These are phyloP conservation scores for Paradoxurus hermaphroditus DNA, from an alignment of 2,113 vertebrate species.

Conservation along the genomic window DNA sequence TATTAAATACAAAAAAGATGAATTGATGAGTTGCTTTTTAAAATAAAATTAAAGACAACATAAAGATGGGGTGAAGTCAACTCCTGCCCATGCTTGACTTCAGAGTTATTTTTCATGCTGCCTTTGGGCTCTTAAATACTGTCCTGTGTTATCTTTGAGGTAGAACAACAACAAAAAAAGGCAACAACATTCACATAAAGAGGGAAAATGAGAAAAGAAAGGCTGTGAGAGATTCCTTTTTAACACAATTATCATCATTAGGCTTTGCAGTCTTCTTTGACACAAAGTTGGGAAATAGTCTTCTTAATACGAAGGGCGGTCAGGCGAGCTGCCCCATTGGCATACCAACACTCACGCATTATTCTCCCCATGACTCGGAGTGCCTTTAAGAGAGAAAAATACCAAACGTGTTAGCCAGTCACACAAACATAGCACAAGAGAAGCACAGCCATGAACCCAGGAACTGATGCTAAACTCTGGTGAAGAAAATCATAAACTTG, in stretches of 20 bases:
- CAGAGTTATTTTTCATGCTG: conserved; percentile 9
- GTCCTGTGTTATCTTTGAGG: conserved; percentile 76
- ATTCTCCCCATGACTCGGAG: conserved; percentile 94
- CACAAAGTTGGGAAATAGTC: conserved; percentile 91
- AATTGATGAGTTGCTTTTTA: not conserved
- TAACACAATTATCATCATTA: conserved; percentile 14
- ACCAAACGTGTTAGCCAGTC: not conserved
- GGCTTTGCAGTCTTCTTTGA: conserved; percentile 85
- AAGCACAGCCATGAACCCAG: not conserved
- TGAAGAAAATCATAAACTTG: conserved; percentile 7
- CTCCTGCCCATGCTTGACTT: not conserved
- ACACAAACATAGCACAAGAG: not conserved
- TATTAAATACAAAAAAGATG: not conserved
- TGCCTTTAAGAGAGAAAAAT: conserved; percentile 81
- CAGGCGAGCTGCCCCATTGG: conserved; percentile 91
- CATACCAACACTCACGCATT: conserved; percentile 97
- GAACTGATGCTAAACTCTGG: not conserved
- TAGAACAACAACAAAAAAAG: conserved; percentile 76
- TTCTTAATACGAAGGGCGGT: conserved; percentile 98
- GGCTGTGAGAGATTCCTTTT: not conserved
- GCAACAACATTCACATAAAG: conserved; percentile 69
- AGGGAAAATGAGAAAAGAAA: not conserved
- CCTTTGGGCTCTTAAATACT: conserved; percentile 54
- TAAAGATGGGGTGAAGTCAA: not conserved
- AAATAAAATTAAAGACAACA: conserved; percentile 47